Conservation (phyloP, 2,888 invertebrate species). For the Phyto melanocephala region DNA sequence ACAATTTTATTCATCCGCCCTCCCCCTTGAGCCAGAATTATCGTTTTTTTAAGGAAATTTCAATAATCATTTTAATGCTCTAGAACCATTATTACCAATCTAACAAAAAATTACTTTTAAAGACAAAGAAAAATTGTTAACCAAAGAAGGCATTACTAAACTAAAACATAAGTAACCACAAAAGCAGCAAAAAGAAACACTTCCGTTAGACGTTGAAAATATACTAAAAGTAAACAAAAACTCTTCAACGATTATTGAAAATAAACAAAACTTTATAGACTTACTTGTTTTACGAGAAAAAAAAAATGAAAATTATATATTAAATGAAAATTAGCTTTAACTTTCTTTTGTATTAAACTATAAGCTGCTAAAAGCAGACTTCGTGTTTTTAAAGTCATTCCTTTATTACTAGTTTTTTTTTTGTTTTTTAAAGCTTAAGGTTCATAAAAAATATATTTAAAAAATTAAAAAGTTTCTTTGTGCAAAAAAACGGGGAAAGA, state of each 20-base stretch:
- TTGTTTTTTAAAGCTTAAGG: background rate
- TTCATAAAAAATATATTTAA: slow-evolving; percentile 35
- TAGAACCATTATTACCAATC: background rate
- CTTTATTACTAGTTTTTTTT: too few relatives aligned
- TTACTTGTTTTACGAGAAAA: background rate
- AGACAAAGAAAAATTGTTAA: slow-evolving; percentile 14
- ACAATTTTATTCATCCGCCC: background rate
- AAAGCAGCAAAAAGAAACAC: slow-evolving; percentile 31
- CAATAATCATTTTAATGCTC: slow-evolving; percentile 51
- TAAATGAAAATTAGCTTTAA: background rate
- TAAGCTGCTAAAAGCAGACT: background rate
- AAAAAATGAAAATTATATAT: background rate
- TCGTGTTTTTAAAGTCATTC: background rate
- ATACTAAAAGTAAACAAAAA: slow-evolving; percentile 8
- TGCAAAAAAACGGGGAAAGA: background rate
- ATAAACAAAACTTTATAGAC: slow-evolving; percentile 35
- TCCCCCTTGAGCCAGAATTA: background rate
- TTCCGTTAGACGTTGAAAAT: slow-evolving; percentile 24
- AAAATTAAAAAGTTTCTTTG: slow-evolving; percentile 25
- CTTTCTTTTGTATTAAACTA: background rate
- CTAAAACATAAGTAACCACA: slow-evolving; percentile 29
- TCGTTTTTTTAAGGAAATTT: slow-evolving; percentile 20
- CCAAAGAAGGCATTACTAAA: background rate
- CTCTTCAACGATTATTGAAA: background rate
- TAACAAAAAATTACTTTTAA: background rate